phyloP scores from a whole-genome alignment of 64 coral and sea anemone genomes.

The Orbicella faveolata region DNA sequence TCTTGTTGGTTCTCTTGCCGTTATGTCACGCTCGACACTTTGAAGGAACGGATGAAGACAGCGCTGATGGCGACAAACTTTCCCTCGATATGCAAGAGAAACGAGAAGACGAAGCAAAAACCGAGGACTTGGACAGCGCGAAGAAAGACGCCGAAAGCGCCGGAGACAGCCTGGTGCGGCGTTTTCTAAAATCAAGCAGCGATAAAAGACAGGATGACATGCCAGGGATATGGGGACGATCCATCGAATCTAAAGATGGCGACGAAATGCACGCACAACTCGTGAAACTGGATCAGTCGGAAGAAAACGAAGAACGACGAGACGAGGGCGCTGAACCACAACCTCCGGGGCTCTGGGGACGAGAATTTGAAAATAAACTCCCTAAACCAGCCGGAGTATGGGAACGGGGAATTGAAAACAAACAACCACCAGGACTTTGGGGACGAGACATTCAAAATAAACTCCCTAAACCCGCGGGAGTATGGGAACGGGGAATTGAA shows the following conservation, averaged over 20 bases:
- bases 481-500: not conserved
- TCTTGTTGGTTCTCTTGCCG: not conserved
- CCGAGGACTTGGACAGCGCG: not conserved
- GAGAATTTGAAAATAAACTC: not conserved
- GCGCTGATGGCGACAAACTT: not conserved
- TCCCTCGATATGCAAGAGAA: not conserved
- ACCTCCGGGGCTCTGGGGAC: not conserved
- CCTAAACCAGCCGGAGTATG: not conserved
- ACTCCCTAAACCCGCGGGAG: not conserved
- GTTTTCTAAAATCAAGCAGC: not conserved
- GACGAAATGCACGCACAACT: not conserved
- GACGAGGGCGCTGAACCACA: not conserved
- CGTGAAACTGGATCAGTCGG: not conserved
- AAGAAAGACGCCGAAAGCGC: not conserved
- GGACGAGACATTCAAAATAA: not conserved
- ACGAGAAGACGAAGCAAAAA: not conserved
- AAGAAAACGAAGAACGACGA: not conserved
- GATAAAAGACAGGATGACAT: constrained; percentile 21
- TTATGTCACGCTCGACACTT: not conserved
- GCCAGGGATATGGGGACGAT: not conserved
- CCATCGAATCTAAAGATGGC: not conserved
- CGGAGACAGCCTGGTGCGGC: not conserved
- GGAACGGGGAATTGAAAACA: not conserved
- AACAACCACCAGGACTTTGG: not conserved
- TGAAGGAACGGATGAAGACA: not conserved